Base-by-base conservation (phyloP, 2,113 vertebrate species). In the Oxyruncus cristatus region DNA sequence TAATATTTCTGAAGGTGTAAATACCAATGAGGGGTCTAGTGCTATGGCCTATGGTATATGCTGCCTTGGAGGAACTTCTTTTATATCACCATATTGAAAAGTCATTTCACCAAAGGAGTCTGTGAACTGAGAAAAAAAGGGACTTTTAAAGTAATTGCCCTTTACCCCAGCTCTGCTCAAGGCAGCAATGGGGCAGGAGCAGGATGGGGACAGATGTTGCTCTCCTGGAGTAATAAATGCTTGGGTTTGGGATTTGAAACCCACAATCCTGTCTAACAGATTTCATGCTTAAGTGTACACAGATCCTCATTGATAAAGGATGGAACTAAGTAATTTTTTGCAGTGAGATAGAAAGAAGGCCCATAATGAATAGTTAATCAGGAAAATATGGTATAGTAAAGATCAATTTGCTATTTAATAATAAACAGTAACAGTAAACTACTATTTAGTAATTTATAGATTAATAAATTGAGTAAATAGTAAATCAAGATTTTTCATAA, bases 21-120 rank as follows among this genome's bases (percentile, higher is more conserved):
- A 17, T 85, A n/a, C 7, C 27, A 42, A 8, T 12, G 37, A 53
- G 22, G 6, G 4, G 5, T 63, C 72, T 72, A 8, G n/a, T 63
- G 24, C 33, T 63, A 2, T 15, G 30, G 35, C 14, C 39, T 87
- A 0, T 39, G 5, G n/a, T 79, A 27, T 19, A 21, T 0, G 0
- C n/a, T 88, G 41, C 62, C 24, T 16, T 75, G 26, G 47, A 82
- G 50, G 23, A 89, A 23, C 17, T 77, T 42, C 13, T 68, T 68
- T 53, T 78, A 30, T 56, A 21, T 37, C 37, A 22, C 20, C 42
- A 37, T 27, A 21, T 23, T 74, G 47, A 78, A 46, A 46, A 50
- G 24, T 13, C 26, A 85, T 74, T 88, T 72, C 23, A 50, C 44
- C 8, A 9, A 55, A 53, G 28, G 12, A 83, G 4, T 10, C 20